phyloP scores from a whole-genome alignment of 2,113 vertebrate species.

The Alces alces region DNA sequence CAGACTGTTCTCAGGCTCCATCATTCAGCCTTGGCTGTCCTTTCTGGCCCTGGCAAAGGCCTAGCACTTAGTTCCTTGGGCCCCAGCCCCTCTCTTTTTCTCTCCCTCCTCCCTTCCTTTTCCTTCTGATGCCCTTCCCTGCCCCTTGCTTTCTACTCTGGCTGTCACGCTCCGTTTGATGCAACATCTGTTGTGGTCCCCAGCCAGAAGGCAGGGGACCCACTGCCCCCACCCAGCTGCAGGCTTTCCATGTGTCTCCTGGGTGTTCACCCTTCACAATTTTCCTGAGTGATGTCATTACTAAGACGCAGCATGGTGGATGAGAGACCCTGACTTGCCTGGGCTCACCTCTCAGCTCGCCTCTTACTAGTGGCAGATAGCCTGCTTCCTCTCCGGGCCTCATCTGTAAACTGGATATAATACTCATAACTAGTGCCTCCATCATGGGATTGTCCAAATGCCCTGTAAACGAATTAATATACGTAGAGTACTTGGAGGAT shows the following conservation, averaged over 20 bases:
- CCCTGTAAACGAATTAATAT: not conserved
- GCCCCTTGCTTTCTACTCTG: not conserved
- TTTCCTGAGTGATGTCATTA: not conserved
- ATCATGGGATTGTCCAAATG: not conserved
- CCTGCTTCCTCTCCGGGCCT: not conserved
- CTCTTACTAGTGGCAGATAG: not conserved
- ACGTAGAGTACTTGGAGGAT: not conserved
- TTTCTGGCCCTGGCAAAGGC: not conserved
- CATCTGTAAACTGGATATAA: not conserved
- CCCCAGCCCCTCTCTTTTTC: not conserved
- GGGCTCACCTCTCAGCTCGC: not conserved
- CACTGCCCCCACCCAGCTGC: not conserved
- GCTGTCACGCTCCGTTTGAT: not conserved
- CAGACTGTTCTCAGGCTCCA: not conserved
- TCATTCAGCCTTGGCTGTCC: not conserved
- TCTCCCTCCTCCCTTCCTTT: not conserved
- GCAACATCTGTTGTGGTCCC: not conserved
- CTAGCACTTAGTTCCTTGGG: not conserved
- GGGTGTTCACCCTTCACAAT: not conserved
- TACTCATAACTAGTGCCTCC: not conserved
- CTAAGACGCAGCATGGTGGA: not conserved
- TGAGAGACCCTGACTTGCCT: not conserved
- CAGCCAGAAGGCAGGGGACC: not conserved
- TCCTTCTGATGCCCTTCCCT: not conserved
- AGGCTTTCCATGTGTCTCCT: not conserved